Evolutionary conservation across 2,797 vertebrate genomes (phyloP), one percentile per base, ranked within the genome.

Genomic region (Sebastolobus alascanus): DNA sequence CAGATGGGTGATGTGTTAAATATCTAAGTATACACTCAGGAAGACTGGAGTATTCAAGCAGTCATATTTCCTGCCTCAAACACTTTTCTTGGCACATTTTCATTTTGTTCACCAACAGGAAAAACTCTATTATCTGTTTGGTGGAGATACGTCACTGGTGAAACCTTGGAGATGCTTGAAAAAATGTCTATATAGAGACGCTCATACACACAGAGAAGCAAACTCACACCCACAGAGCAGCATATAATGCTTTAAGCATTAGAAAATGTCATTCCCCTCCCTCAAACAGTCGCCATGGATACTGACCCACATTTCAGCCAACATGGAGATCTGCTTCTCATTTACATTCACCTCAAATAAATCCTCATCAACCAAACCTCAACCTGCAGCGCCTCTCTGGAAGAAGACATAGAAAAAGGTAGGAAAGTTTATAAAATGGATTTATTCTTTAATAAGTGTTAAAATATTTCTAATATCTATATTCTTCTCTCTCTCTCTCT

Each of bases 231-330:
- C 69, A 50, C 35, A 43, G 38, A 60, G 70, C 66, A 22, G 35
- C 50, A 16, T 20, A 22, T 38, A 58, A 78, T n/a, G 40, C 79
- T 71, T 64, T 38, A 55, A 79, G 69, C 81, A 37, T 64, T 68
- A 43, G 12, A 4, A 73, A 75, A 83, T 83, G 65, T 76, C 54
- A 55, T 20, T 56, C 65, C 52, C 52, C 31, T 22, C 12, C 29
- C 16, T 50, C 63, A 81, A 84, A 74, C 82, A 18, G 87, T 86
- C 65, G 20, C 81, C 70, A 84, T 90, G 86, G 86, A 87, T 80
- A 91, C 88, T 59, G 79, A 84, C 80, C 88, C 84, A 88, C 65
- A 89, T 85, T 73, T 65, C 59, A 84, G 66, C 75, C 75, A 18
- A 66, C 13, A 18, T 18, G 16, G 61, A 77, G 66, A 63, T 60